Base-by-base conservation (phyloP, 1,140 invertebrate species). In the Nilaparvata lugens region DNA sequence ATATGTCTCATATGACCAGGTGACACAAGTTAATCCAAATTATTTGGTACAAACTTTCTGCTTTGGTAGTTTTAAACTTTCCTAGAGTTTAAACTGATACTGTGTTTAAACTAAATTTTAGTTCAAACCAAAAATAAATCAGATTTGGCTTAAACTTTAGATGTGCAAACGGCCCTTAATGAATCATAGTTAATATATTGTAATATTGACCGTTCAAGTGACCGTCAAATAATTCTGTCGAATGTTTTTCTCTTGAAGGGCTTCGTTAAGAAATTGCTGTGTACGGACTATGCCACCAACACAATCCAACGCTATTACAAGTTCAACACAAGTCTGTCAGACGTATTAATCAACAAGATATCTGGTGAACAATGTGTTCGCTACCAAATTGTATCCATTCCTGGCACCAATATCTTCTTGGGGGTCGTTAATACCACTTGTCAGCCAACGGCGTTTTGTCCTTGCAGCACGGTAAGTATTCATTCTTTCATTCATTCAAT, bases 291-390 rank as follows among this genome's bases (percentile, higher is more conserved):
- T 64, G 79, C 82, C 58, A 87, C 89, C 70, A 83, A 84, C 25
- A 90, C 87, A 1, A 75, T 87, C 21, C 88, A 91, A 70, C 75
- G 85, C 18, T 62, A 45, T 28, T 93, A 91, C 69, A 79, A 87
- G 70, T 88, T 95, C 65, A 94, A 94, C 71, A 89, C 83, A 1
- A 91, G 87, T 3, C 74, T 92, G 35, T 78, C 78, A 5, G 80
- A 79, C 52, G 83, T 91, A 4, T 71, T 94, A 13, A 86, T 86
- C 4, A 95, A 94, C 74, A 80, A 89, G 25, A 87, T 92, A 23
- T 87, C 89, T 64, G 91, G 90, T 4, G 92, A 95, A 72, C 88
- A 93, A 62, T 93, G 89, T 71, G 86, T 89, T n/a, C 87, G 87
- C 69, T 96, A 96, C 73, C 83, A 91, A 66, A 84, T 96, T 42